These are phyloP conservation scores for Heliconius nattereri DNA, from an alignment of 1,140 invertebrate genomes.

Conservation along the genomic window DNA sequence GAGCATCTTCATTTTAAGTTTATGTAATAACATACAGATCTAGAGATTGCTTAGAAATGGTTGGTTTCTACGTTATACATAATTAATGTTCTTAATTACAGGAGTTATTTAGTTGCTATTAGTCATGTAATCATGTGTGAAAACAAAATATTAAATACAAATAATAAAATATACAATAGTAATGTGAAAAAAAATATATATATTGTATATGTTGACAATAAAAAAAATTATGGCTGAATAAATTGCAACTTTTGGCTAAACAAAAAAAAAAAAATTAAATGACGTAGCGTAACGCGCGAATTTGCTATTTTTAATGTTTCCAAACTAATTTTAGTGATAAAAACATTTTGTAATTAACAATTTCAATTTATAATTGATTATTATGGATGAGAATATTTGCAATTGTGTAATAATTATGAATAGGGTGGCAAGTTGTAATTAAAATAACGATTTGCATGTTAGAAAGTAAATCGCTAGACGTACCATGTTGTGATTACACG, in stretches of 20 bases:
- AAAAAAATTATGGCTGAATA: background rate
- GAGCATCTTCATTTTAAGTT: slow-evolving; percentile 32
- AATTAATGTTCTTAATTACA: background rate
- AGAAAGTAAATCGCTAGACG: slow-evolving; percentile 30
- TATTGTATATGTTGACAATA: background rate
- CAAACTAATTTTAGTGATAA: background rate
- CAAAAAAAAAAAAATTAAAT: background rate
- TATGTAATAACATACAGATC: slow-evolving; percentile 28
- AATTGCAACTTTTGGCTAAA: background rate
- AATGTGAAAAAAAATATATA: background rate
- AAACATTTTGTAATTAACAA: too few relatives aligned
- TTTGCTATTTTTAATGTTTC: background rate
- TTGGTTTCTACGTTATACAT: slow-evolving; percentile 2
- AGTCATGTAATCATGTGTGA: background rate
- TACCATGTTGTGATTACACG: slow-evolving; percentile 32
- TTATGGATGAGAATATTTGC: background rate
- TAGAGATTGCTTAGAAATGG: slow-evolving; percentile 24
- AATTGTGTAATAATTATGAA: slow-evolving; percentile 12
- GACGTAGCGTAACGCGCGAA: background rate
- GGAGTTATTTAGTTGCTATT: slow-evolving; percentile 7
- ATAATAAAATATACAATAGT: background rate
- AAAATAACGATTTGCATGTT: slow-evolving; percentile 29
- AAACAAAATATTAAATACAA: background rate
- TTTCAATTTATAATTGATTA: background rate
- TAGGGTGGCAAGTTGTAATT: slow-evolving; percentile 29